Evolutionary conservation across 2,888 invertebrate species (phyloP), one percentile per base, ranked within the genome.

Genomic region (Rhopalosiphum nymphaeae): DNA sequence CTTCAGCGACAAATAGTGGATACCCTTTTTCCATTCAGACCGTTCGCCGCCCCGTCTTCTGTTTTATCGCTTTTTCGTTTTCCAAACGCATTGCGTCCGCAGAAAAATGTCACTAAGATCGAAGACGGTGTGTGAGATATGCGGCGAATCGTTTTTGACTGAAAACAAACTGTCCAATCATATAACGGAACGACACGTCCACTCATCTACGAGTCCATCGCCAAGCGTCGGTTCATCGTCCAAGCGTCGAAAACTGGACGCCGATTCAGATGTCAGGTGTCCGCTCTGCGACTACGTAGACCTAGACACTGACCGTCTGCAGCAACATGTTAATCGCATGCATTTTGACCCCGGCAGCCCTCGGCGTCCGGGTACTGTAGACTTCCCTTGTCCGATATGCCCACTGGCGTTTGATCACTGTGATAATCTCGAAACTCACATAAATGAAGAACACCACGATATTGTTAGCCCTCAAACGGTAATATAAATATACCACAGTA

Each of bases 271-370:
- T 29, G 90, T 94, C 10, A 84, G 93, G 42, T 94, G 93, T 86
- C 93, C 93, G 42, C 90, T 94, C 11, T 94, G 93, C 29, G 93
- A 94, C 13, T 94, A 94, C 3, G 90, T 94, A 7, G 93, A 94
- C 42, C 29, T 94, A 67, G 93, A 94, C 61, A 85, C 90, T 5
- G 93, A 94, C 16, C 93, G 93, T 86, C 49, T 94, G 25, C 93
- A 98, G 95, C 98, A 98, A 96, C 98, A 98, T 96, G 97, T 98
- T 95, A 98, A 98, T 96, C 97, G 98, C 91, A 97, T 97, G 95
- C 98, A 98, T 96, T 98, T 98, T 96, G 98, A 98, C 96, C 96
- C 98, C 86, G 98, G 97, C 16, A 98, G 98, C 88, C 98, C 98
- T 26, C 96, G 96, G 9, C 95, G 96, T 94, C 95, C 95, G 5